Evolutionary conservation across 2,888 invertebrate genomes (phyloP), one percentile per base, ranked within the genome.

Genomic region (Ariolimax columbianus): DNA sequence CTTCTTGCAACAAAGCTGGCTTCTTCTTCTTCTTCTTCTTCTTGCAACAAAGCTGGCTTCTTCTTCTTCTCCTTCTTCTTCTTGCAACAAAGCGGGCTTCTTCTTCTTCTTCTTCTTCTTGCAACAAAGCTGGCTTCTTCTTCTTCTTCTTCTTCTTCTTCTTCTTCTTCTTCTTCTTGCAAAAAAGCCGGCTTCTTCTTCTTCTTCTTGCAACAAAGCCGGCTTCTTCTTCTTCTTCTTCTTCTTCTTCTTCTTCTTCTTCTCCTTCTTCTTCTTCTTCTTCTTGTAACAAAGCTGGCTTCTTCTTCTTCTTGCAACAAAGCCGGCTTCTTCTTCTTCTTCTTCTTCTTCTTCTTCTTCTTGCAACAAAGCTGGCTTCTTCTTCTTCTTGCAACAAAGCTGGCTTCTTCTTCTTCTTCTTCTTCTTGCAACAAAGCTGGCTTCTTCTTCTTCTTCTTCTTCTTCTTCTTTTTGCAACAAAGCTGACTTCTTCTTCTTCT

Each of bases 241-340:
- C 68, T 80, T 79, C 70, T 77, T 40, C 72, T 83, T 55, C 81
- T 70, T 51, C 66, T 82, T 70, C 70, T 73, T 40, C 47, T 77
- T 82, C 72, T 63, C 51, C 59, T 78, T 63, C 55, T 59, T 63
- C n/a, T 79, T 30, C n/a, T 55, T 30, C 63, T 55, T 59, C 40
- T 30, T 33, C 30, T 36, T 63, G 4, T 63, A 0, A 23, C n/a
- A 17, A 23, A 26, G 19, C 14, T 9, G 7, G 26, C 17, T 23
- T 38, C 26, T 63, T 9, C 26, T 17, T 26, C 26, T 17, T 26
- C 26, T 63, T n/a, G n/a, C n/a, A n/a, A n/a, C n/a, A n/a, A n/a
- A n/a, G n/a, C n/a, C n/a, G n/a, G n/a, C n/a, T n/a, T n/a, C n/a
- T n/a, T n/a, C n/a, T n/a, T n/a, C n/a, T n/a, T n/a, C n/a, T n/a